Conservation (phyloP, 2,797 vertebrate genomes). For the Cetoscarus ocellatus region DNA sequence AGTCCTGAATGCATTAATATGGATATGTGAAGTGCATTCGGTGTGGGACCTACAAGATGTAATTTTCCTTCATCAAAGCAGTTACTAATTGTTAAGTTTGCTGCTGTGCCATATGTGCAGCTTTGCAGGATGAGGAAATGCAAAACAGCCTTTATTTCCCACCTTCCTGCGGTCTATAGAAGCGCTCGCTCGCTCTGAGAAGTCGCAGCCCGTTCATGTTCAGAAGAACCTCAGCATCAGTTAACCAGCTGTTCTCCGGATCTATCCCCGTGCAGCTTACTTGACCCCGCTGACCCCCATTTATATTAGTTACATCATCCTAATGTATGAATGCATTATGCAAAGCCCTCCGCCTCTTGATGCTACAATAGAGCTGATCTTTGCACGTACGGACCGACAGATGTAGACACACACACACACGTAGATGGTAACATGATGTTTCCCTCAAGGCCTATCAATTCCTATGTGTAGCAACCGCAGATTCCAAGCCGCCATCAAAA, state of each 20-base stretch:
- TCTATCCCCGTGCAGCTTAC: slow-evolving; percentile 16
- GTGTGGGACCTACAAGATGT: slow-evolving; percentile 95
- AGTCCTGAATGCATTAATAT: slow-evolving; percentile 97
- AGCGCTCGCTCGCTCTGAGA: slow-evolving; percentile 6
- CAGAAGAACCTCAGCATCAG: slow-evolving; percentile 20
- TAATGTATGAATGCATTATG: slow-evolving; percentile 39
- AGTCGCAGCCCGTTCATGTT: slow-evolving; percentile 4
- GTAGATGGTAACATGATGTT: slow-evolving; percentile 79
- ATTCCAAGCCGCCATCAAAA: slow-evolving; percentile 84
- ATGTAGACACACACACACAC: slow-evolving; percentile 37
- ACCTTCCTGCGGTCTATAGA: slow-evolving; percentile 12
- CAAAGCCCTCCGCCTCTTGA: slow-evolving; percentile 35
- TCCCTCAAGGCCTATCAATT: slow-evolving; percentile 85
- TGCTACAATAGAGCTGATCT: slow-evolving; percentile 36
- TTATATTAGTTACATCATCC: slow-evolving; percentile 55
- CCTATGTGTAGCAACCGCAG: slow-evolving; percentile 84
- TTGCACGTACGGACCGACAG: slow-evolving; percentile 40
- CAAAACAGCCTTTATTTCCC: slow-evolving; percentile 46
- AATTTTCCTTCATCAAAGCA: slow-evolving; percentile 96
- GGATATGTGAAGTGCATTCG: slow-evolving; percentile 93
- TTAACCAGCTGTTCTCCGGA: slow-evolving; percentile 52
- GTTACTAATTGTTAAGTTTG: slow-evolving; percentile 96
- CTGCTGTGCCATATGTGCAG: slow-evolving; percentile 89
- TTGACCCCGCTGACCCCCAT: slow-evolving; percentile 54
- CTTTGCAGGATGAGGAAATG: slow-evolving; percentile 33